Evolutionary conservation across 2,113 vertebrate genomes (phyloP), one percentile per base, ranked within the genome.

Genomic region (Chaenocephalus aceratus): DNA sequence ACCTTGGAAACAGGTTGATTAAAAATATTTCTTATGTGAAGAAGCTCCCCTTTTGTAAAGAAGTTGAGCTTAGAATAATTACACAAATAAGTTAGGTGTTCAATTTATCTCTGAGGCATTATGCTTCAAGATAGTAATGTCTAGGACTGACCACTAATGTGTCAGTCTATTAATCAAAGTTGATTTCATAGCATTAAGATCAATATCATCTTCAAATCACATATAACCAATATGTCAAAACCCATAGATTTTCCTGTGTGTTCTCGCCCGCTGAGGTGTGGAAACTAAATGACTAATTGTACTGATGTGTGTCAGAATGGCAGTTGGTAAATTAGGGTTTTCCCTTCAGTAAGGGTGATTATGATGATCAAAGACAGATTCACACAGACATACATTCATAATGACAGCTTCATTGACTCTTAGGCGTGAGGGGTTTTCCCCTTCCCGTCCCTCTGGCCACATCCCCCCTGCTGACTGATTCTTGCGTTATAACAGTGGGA

Each of bases 261-360:
- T 30, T 30, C 26, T 30, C 26, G 3, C 26, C 3, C 26, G 26
- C 26, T 30, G 26, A 59, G 52, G 45, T 85, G 26, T 60, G 75
- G 58, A 44, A 23, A 36, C 41, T n/a, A 71, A 66, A 34, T 57
- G 54, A 80, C 41, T 61, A 30, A 71, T 21, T 53, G 44, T 18
- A 48, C 21, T 26, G 53, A 63, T 46, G 9, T 64, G 26, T 60
- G 60, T 72, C 66, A 57, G 21, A 58, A 48, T n/a, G 23, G 16
- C 12, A 66, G 77, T 57, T 62, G 23, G 45, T 30, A 72, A 78
- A 52, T 70, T 11, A 53, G 44, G 63, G 44, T 11, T 63, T 84
- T 68, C 30, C 61, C 58, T 30, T 26, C 52, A 52, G 26, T 60
- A 30, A 73, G 53, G 57, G 64, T 71, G 49, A 79, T 69, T 36